Base-by-base conservation (phyloP, 2,797 vertebrate species). In the Anas flavirostris region DNA sequence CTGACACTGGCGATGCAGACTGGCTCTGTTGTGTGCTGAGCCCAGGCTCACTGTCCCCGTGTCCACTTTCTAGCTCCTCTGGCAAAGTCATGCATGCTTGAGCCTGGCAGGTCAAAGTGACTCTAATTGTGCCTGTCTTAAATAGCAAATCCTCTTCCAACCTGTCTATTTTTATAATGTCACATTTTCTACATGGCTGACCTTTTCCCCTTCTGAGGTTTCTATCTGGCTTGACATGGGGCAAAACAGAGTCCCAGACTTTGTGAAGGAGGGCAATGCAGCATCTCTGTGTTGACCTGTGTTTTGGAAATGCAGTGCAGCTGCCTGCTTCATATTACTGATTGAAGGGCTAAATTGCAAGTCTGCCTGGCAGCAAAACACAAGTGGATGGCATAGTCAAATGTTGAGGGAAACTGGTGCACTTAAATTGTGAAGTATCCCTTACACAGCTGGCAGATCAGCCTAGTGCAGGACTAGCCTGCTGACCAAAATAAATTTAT, bases 141-240 rank as follows among this genome's bases (percentile, higher is more conserved):
- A 91, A 92, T 9, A 93, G 83, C n/a, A 89, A 93, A 74, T 78
- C 50, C 70, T 72, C 73, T 91, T 94, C 63, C 56, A 90, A 91
- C 50, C 37, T 90, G 60, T 72, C 86, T 93, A 50, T 73, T 93
- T 92, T 82, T 93, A 75, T 93, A 89, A 94, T 60, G 78, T 93
- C 91, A 88, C 29, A 4, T 94, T 88, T 81, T 76, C 92, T 93
- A 21, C 70, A 43, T 3, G 26, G 82, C 43, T 91, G 92, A 96
- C 93, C 78, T 96, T 95, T 80, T 82, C 58, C 50, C 85, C 90
- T 86, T 78, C 62, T 5, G 28, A 80, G 56, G 87, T 89, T 95
- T 91, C 68, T 82, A 1, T 82, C n/a, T 76, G 78, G 85, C 48
- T 93, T 81, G 73, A 58, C 75, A 67, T 12, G 33, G 33, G 52